Evolutionary conservation across 2,113 vertebrate genomes (phyloP), one percentile per base, ranked within the genome.

Genomic region (Alectura lathami): DNA sequence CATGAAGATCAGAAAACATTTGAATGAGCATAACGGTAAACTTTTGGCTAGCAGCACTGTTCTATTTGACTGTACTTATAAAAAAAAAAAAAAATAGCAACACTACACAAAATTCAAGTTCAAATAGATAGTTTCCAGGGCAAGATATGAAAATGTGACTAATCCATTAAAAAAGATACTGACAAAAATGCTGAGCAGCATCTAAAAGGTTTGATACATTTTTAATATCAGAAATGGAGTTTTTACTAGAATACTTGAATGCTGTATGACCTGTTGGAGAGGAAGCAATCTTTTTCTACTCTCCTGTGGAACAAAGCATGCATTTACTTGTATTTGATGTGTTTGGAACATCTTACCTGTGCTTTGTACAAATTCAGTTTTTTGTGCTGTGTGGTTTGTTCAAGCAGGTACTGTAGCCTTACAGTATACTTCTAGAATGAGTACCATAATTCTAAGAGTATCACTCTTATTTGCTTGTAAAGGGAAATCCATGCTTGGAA

Each of bases 101-200:
- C 36, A 54, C 4, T 8, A 38, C 22, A 54, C 15, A 59, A 63
- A 70, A 69, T n/a, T n/a, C 11, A 43, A 43, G 15, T 43, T 53
- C 6, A 68, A 43, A 53, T 29, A 26, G 0, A 0, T 38, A 7
- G 4, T 43, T 53, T 68, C 30, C 48, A 57, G 6, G 67, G 20
- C 16, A 48, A 17, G 68, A 53, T 21, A 72, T 24, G 18, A 36
- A 72, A 73, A 73, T 32, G 21, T 40, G 27, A 32, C 50, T 73
- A 42, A 73, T 42, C 36, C n/a, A 48, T 60, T 76, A 27, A 21
- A 11, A 29, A 60, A 40, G 21, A 42, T 36, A 53, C 9, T 38
- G 29, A 38, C 21, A 73, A 73, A 76, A 77, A 34, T 51, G 34
- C 12, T 13, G 29, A 30, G 40, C 20, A 64, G 29, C 27, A 8